Base-by-base conservation (phyloP, 2,113 vertebrate genomes). In the Lamprotornis superbus region DNA sequence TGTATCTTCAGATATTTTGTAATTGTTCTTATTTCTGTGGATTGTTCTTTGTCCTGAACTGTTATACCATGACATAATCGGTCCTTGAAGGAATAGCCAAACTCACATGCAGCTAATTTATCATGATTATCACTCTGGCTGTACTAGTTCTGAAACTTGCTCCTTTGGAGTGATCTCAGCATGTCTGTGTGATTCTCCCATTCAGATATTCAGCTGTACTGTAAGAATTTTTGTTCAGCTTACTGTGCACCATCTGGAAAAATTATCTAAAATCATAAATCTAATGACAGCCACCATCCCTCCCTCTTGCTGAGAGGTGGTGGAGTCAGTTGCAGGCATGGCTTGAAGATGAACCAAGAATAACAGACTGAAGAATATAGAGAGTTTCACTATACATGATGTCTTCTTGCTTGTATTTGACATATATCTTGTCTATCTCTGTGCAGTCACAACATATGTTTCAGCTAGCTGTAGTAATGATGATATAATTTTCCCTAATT, bases 231-330 rank as follows among this genome's bases (percentile, higher is more conserved):
- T 88, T 85, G 73, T 92, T 90, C 39, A 0, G 25, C 65, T 49
- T 87, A 79, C 74, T 90, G 85, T 85, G 90, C 30, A 76, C 84
- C 92, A 91, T 95, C 77, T 91, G 92, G 90, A 93, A 89, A 89
- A 87, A 78, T 39, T 78, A 60, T 78, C 81, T 78, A 47, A 94
- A 84, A 56, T 33, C 56, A 83, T 93, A 93, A 91, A 94, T 93
- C 87, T 94, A 83, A 75, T n/a, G 81, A 80, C 76, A 95, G 84
- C 60, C 22, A 0, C 46, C 81, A 79, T 52, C 46, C 56, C 87
- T 87, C 39, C 15, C 18, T 61, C 68, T 70, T 65, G 47, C 65
- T 84, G 60, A 53, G 47, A 57, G 39, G 22, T 87, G 33, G 39
- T 59, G 14, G 39, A 90, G 42, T 83, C 46, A n/a, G 19, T 78